Evolutionary conservation across 2,888 invertebrate genomes (phyloP).

Genomic region (Incurvaria masculella): DNA sequence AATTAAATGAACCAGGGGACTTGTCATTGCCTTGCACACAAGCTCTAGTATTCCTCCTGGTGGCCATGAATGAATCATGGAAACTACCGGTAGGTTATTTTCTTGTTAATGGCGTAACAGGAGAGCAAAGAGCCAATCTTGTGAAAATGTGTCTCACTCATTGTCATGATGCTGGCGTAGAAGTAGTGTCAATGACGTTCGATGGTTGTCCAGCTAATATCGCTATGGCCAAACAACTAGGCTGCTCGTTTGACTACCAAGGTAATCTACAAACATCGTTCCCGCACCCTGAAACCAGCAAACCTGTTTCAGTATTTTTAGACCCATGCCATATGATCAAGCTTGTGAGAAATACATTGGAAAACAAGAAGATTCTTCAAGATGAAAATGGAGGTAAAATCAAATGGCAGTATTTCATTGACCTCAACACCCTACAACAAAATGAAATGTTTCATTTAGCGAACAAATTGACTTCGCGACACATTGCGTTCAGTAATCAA

Average conservation of each 20-base stretch:
- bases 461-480: slow-evolving; percentile 13
- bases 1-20: neutral
- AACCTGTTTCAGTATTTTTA: slow-evolving; percentile 3
- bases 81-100: slow-evolving; percentile 23
- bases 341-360: slow-evolving; percentile 7
- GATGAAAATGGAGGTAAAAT: slow-evolving; percentile 5
- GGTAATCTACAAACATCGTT: slow-evolving; percentile 11
- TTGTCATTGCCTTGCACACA: slow-evolving; percentile 6
- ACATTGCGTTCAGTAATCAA: slow-evolving; percentile 15
- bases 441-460: slow-evolving; percentile 13
- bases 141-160: slow-evolving; percentile 13
- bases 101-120: slow-evolving; percentile 17
- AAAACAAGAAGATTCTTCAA: slow-evolving; percentile 7
- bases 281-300: no score
- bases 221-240: slow-evolving; percentile 11
- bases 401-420: slow-evolving; percentile 10
- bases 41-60: slow-evolving; percentile 20
- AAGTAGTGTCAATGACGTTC: slow-evolving; percentile 17
- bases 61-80: slow-evolving; percentile 19
- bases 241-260: slow-evolving; percentile 14
- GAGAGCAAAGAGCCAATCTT: slow-evolving; percentile 15
- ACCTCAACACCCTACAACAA: slow-evolving; percentile 13
- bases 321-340: slow-evolving; percentile 10
- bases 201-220: slow-evolving; percentile 11
- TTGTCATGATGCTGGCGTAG: slow-evolving; percentile 17